Percentiles rank a stretch among this genome's conserved stretches.
These are phyloP conservation scores for Heliconius hortense DNA, from an alignment of 2,888 invertebrate species.

Conservation along the genomic window DNA sequence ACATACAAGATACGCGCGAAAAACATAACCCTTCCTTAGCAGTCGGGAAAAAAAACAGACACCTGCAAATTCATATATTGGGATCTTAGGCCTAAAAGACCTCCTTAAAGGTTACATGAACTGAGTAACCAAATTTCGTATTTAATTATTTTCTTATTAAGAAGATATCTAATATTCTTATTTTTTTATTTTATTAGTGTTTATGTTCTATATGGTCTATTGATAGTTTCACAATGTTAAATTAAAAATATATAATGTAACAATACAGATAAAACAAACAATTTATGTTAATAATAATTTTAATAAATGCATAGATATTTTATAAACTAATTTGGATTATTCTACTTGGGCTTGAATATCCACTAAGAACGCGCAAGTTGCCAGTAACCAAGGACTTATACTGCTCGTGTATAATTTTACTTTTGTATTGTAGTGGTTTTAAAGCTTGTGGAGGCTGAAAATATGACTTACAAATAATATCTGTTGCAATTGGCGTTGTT, in stretches of 20 bases:
- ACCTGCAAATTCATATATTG: too few relatives aligned
- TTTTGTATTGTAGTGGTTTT: slow-evolving; percentile 45
- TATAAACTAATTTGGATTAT: slow-evolving; percentile 24
- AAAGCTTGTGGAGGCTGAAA: slow-evolving; percentile 44
- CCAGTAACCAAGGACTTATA: slow-evolving; percentile 44
- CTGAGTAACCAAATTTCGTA: too few relatives aligned
- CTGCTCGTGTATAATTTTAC: slow-evolving; percentile 40
- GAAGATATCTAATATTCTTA: not conserved
- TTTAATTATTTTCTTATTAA: too few relatives aligned
- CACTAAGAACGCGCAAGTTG: slow-evolving; percentile 42
- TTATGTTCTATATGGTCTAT: too few relatives aligned
- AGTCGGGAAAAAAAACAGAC: too few relatives aligned
- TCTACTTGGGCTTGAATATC: slow-evolving; percentile 36
- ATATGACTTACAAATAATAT: slow-evolving; percentile 46
- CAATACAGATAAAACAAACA: not conserved
- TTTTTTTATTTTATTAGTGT: not conserved
- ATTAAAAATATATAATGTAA: not conserved
- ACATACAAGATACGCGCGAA: too few relatives aligned
- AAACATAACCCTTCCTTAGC: too few relatives aligned
- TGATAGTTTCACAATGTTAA: too few relatives aligned
- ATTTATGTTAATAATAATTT: not conserved
- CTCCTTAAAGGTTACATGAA: too few relatives aligned
- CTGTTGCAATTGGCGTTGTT: slow-evolving; percentile 57
- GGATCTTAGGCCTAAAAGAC: too few relatives aligned
- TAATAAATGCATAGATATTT: not conserved